These are phyloP conservation scores for Drosophila borealis DNA, from an alignment of 2,888 invertebrate genomes.

Conservation along the genomic window DNA sequence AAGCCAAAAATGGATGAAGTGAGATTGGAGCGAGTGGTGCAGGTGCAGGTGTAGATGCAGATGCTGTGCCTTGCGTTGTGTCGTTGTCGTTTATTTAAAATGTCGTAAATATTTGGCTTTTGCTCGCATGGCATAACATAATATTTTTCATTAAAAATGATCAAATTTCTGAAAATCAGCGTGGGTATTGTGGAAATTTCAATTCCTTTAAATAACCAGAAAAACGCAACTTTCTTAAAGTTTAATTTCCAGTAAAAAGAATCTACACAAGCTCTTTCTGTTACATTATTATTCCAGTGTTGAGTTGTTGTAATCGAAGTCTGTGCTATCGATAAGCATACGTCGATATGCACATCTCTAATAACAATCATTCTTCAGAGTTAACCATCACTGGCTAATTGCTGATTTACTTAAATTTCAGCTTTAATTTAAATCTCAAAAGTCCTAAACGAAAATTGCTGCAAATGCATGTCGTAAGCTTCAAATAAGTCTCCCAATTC, in stretches of 20 bases:
- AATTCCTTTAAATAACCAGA: no score
- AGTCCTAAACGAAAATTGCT: no score
- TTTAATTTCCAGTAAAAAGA: no score
- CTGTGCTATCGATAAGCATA: background rate
- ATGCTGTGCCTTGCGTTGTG: constrained; percentile 15
- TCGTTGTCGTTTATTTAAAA: constrained; percentile 61
- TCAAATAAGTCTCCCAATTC: constrained; percentile 15
- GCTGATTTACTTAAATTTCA: no score
- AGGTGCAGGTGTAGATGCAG: constrained; percentile 22
- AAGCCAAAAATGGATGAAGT: constrained; percentile 3
- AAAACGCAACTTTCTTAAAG: no score
- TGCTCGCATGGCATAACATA: constrained; percentile 27
- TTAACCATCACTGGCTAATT: background rate
- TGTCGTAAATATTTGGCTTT: constrained; percentile 57
- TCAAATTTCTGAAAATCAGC: no score
- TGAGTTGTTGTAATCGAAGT: background rate
- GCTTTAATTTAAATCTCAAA: no score
- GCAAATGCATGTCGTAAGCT: constrained; percentile 1
- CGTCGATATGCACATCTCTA: background rate
- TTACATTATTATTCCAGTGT: no score
- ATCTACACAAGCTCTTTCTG: no score
- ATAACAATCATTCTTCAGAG: no score
- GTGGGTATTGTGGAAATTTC: no score
- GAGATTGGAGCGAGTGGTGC: background rate
- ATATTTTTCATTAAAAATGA: constrained; percentile 16